Conservation (phyloP, 2,888 invertebrate genomes). For the Ophioninae sp. region DNA sequence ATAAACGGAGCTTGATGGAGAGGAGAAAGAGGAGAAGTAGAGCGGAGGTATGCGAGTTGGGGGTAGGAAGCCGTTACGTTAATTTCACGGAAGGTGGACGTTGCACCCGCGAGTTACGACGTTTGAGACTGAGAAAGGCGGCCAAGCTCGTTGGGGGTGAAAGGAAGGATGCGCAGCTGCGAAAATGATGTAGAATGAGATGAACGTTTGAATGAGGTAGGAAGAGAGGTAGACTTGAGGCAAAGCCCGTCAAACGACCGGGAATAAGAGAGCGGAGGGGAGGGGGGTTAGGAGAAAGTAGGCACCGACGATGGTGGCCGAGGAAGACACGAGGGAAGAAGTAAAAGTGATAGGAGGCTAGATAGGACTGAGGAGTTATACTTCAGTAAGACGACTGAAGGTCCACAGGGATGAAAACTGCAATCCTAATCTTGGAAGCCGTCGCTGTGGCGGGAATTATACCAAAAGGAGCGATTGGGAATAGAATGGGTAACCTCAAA, state of each 20-base stretch:
- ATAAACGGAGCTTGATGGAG: constrained; percentile 46
- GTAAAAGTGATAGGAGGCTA: constrained; percentile 46
- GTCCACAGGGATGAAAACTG: constrained; percentile 33
- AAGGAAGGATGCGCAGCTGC: constrained; percentile 47
- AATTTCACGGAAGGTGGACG: constrained; percentile 64
- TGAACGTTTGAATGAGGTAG: constrained; percentile 34
- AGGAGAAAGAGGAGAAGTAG: constrained; percentile 31
- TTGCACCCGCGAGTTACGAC: constrained; percentile 61
- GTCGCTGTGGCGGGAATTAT: constrained; percentile 26
- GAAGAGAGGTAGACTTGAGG: constrained; percentile 35
- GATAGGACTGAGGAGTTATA: constrained; percentile 49
- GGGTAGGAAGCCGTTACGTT: constrained; percentile 41
- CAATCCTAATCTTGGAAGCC: constrained; percentile 46
- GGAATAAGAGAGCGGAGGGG: constrained; percentile 39
- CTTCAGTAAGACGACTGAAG: constrained; percentile 24
- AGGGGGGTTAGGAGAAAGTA: constrained; percentile 15
- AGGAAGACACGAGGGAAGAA: constrained; percentile 28
- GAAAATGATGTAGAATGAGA: constrained; percentile 45
- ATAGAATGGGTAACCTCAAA: constrained; percentile 14
- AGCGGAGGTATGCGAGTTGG: constrained; percentile 8
- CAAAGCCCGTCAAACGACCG: constrained; percentile 48
- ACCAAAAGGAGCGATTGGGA: constrained; percentile 30
- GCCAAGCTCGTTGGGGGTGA: constrained; percentile 48
- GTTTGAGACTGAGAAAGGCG: constrained; percentile 53
- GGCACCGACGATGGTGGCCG: constrained; percentile 13